Conservation (phyloP, 1,140 invertebrate genomes). For the Melanaphis sacchari region DNA sequence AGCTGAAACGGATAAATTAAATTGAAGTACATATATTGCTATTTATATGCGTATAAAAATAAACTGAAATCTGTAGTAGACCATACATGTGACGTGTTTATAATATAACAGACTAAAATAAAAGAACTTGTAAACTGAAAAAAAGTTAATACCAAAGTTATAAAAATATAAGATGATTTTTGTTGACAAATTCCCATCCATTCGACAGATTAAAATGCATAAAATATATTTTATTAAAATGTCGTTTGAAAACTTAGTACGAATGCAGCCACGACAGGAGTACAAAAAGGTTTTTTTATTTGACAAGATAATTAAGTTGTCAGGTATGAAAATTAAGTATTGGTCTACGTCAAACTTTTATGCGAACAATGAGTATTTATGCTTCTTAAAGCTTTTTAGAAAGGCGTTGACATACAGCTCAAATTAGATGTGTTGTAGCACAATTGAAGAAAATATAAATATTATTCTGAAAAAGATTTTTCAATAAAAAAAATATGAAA, state of each 20-base stretch:
- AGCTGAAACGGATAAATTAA: background rate
- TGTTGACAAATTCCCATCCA: background rate
- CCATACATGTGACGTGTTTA: no score
- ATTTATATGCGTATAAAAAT: no score
- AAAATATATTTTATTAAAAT: background rate
- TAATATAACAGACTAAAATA: background rate
- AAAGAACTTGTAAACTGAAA: background rate
- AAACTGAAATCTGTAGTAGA: no score
- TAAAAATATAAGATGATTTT: background rate
- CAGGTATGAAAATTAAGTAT: background rate
- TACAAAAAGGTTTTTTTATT: slow-evolving; percentile 1
- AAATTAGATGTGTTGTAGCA: background rate
- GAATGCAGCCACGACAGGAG: background rate
- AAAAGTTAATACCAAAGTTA: background rate
- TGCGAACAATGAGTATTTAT: background rate
- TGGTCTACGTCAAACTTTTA: background rate
- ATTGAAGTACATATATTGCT: background rate
- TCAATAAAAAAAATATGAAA: background rate
- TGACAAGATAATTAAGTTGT: slow-evolving; percentile 18
- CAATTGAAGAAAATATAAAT: background rate
- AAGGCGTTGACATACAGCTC: background rate
- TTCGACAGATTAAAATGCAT: background rate
- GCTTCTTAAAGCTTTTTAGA: background rate
- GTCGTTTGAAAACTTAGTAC: background rate
- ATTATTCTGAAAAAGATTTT: background rate